Evolutionary conservation across 2,113 vertebrate genomes (phyloP).

Genomic region (Nasalis larvatus): DNA sequence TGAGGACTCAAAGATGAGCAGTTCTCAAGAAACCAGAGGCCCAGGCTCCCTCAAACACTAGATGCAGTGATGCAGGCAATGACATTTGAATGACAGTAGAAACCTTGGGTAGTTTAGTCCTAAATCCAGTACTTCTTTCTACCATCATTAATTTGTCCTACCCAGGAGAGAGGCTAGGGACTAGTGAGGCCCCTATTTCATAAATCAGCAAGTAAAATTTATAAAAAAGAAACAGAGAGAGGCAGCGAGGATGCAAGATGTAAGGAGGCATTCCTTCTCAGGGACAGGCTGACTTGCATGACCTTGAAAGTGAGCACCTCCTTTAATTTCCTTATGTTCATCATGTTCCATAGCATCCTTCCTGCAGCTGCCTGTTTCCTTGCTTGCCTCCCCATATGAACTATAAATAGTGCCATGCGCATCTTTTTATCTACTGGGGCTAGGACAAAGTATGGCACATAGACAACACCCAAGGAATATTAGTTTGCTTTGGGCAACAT

Average conservation of each 20-base stretch:
- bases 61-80: rapidly evolving
- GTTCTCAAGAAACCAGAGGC: not conserved
- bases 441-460: not conserved
- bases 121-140: not conserved
- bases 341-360: too few relatives aligned
- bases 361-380: not conserved
- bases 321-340: too few relatives aligned
- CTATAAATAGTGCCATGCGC: rapidly evolving
- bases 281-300: rapidly evolving
- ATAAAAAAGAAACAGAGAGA: too few relatives aligned
- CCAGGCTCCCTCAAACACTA: not conserved
- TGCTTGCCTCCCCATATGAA: not conserved
- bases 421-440: not conserved
- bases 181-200: too few relatives aligned
- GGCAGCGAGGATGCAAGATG: not conserved
- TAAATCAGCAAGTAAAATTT: too few relatives aligned
- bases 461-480: not conserved
- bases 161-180: not conserved
- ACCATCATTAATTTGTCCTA: not conserved
- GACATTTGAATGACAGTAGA: not conserved
- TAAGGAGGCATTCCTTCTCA: not conserved
- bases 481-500: not conserved
- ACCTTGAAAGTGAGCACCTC: not conserved
- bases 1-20: not conserved
- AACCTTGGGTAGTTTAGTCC: not conserved